phyloP scores from a whole-genome alignment of 2,113 vertebrate species.

The Sula dactylatra region DNA sequence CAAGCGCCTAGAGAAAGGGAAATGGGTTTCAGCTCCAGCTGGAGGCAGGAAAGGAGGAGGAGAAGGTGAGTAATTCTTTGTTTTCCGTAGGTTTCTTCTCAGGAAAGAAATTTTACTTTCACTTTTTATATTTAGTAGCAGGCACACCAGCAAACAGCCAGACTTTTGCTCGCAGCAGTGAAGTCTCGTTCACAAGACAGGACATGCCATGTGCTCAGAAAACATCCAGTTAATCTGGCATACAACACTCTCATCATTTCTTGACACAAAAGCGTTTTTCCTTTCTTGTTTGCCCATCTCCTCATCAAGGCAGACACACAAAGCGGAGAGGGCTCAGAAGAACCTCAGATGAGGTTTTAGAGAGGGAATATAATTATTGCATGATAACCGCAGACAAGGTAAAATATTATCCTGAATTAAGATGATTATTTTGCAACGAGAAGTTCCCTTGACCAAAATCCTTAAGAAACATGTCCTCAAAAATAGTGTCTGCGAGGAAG shows the following conservation, averaged over 20 bases:
- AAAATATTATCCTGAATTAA: neutral
- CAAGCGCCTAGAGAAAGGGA: conserved; percentile 19
- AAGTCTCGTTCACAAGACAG: neutral
- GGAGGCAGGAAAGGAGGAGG: neutral
- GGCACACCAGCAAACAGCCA: neutral
- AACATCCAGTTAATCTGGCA: neutral
- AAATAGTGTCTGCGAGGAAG: neutral
- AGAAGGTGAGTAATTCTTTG: neutral
- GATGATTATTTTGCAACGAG: neutral
- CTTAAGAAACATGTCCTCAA: neutral
- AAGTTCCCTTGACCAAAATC: neutral
- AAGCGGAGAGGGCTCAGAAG: neutral
- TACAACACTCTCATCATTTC: neutral
- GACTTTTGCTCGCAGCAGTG: neutral
- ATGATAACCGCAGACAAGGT: neutral
- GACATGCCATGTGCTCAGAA: neutral
- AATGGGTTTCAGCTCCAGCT: neutral
- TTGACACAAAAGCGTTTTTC: neutral
- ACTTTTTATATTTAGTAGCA: neutral
- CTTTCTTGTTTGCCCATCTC: neutral
- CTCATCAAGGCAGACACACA: neutral
- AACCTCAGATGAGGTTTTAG: neutral
- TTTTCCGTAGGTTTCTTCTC: neutral
- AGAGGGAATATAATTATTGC: neutral
- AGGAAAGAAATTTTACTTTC: neutral